A percentile compares a stretch with the other conserved stretches of the same genome.
Evolutionary conservation across 2,113 vertebrate species (phyloP).

Genomic region (Tyrannus savana): DNA sequence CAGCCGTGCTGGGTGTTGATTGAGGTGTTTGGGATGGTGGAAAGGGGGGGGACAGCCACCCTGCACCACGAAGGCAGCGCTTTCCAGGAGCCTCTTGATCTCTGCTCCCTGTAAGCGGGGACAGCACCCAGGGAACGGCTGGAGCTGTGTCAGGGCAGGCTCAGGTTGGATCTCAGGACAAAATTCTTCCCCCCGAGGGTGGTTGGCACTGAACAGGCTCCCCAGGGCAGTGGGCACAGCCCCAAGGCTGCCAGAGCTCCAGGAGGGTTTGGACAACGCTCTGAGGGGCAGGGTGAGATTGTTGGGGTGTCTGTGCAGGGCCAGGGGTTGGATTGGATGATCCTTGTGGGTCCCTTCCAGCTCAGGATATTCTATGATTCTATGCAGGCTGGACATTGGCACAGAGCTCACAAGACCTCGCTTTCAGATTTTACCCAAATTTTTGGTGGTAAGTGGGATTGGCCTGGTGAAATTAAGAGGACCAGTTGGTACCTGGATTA

Average conservation of each 20-base stretch:
- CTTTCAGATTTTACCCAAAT: background rate
- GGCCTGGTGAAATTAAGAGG: background rate
- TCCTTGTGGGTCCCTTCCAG: background rate
- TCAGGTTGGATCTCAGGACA: accelerated
- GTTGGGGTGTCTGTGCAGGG: background rate
- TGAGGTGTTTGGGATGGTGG: no score
- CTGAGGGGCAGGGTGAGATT: background rate
- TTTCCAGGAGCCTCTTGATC: background rate
- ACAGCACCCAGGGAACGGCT: accelerated
- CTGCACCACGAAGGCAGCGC: background rate
- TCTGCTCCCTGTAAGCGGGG: background rate
- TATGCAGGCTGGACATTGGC: accelerated
- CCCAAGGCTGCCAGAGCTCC: background rate
- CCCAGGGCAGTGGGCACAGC: background rate
- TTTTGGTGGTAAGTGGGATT: background rate
- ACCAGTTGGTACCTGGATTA: background rate
- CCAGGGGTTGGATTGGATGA: accelerated
- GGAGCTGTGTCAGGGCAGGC: background rate
- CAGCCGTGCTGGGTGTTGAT: accelerated
- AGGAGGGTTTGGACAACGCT: accelerated
- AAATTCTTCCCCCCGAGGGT: background rate
- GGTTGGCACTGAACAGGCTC: background rate
- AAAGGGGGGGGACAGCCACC: background rate
- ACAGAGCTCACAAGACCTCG: background rate
- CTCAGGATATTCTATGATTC: background rate